Evolutionary conservation across 2,888 invertebrate species (phyloP).

Genomic region (Chymomyza procnemis): DNA sequence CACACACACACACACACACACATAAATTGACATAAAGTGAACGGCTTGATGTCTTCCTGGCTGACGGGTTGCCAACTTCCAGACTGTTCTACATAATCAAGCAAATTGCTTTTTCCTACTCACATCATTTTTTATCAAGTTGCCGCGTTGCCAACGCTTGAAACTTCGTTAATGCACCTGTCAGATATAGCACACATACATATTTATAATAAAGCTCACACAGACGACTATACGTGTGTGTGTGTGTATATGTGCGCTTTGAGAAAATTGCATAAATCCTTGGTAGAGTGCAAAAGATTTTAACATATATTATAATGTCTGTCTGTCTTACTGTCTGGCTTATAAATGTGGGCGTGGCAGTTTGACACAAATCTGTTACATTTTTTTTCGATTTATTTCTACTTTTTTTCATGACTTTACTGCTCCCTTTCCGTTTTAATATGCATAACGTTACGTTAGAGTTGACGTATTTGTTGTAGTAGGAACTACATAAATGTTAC

Average conservation of each 20-base stretch:
- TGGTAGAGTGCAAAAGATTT: conserved; percentile 39
- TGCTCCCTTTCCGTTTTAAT: conserved; percentile 32
- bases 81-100: conserved; percentile 69
- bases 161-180: conserved; percentile 72
- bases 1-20: background rate
- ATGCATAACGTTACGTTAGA: conserved; percentile 46
- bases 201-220: background rate
- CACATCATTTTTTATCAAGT: conserved; percentile 69
- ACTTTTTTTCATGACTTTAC: conserved; percentile 50
- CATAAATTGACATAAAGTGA: background rate
- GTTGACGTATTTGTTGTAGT: background rate
- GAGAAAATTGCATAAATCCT: conserved; percentile 66
- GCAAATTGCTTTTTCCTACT: conserved; percentile 70
- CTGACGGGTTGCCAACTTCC: background rate
- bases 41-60: background rate
- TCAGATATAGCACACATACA: conserved; percentile 58
- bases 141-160: conserved; percentile 18
- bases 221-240: conserved; percentile 50
- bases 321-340: background rate
- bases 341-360: background rate
- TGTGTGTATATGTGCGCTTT: conserved; percentile 53
- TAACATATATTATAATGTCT: conserved; percentile 28
- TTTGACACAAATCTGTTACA: background rate
- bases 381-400: background rate
- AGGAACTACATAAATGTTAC: background rate